These are phyloP conservation scores for Germaria angustata DNA, from an alignment of 2,888 invertebrate genomes.

Conservation along the genomic window DNA sequence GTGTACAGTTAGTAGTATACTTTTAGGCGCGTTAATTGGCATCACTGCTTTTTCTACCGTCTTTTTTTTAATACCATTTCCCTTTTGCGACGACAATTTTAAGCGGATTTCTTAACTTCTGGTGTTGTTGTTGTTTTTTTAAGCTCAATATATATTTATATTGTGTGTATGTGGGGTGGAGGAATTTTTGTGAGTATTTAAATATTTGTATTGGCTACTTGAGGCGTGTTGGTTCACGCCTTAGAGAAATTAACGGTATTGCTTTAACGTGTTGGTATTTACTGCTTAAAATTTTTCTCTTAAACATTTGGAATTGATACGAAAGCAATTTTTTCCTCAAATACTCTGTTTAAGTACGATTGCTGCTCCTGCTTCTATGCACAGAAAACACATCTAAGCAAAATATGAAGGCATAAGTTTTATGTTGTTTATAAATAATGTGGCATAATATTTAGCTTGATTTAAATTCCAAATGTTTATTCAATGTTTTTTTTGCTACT, in stretches of 20 bases:
- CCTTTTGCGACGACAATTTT: conserved; percentile 52
- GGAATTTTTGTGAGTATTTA: conserved; percentile 20
- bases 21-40: conserved; percentile 73
- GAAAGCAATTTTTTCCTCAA: conserved; percentile 7
- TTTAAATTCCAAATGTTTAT: conserved; percentile 62
- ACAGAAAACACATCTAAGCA: neutral
- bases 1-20: conserved; percentile 58
- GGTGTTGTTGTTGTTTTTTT: neutral
- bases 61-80: conserved; percentile 13
- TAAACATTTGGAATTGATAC: conserved; percentile 37
- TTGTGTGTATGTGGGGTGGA: neutral
- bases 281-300: conserved; percentile 36
- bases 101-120: conserved; percentile 65
- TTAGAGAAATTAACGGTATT: conserved; percentile 65
- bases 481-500: conserved; percentile 13
- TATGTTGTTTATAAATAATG: neutral
- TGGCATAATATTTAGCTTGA: conserved; percentile 38
- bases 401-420: conserved; percentile 61
- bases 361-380: neutral
- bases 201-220: conserved; percentile 62
- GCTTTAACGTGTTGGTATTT: conserved; percentile 65
- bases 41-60: conserved; percentile 70
- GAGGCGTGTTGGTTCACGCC: conserved; percentile 66
- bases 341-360: neutral
- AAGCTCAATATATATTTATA: neutral